A percentile compares a stretch with the other conserved stretches of the same genome.
phyloP scores from a whole-genome alignment of 2,113 vertebrate genomes.

The Pardalotus punctatus region DNA sequence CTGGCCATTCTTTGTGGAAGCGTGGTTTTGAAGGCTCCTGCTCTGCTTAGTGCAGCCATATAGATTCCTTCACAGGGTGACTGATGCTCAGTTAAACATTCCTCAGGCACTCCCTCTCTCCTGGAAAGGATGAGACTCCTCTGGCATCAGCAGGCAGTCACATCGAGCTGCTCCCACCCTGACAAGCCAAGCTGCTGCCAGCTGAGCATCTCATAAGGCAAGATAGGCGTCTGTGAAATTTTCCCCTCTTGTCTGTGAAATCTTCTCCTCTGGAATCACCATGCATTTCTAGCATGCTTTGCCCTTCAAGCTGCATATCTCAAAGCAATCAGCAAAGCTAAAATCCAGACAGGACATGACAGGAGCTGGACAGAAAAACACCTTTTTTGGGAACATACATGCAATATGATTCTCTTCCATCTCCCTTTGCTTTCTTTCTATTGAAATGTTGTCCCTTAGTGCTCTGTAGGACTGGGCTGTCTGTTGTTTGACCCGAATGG shows the following conservation, averaged over 20 bases:
- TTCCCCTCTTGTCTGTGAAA: not conserved
- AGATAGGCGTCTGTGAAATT: not conserved
- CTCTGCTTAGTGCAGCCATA: not conserved
- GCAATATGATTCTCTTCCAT: not conserved
- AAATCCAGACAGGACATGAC: not conserved
- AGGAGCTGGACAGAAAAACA: not conserved
- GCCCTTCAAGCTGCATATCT: not conserved
- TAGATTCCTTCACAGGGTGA: not conserved
- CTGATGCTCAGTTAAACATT: not conserved
- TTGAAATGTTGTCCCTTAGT: not conserved
- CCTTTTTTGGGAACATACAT: not conserved
- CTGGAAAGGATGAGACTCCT: not conserved
- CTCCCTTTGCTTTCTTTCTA: not conserved
- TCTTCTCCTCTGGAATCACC: not conserved
- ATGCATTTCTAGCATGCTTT: not conserved
- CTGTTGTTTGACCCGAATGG: not conserved
- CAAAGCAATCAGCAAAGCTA: not conserved
- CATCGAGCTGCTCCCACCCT: not conserved
- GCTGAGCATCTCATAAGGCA: not conserved
- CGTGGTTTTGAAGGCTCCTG: not conserved
- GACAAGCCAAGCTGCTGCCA: not conserved
- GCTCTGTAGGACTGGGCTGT: not conserved
- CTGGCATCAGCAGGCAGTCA: not conserved
- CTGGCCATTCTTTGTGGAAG: not conserved
- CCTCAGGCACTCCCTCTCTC: fast-evolving